Conservation (phyloP, 53 echinoderm and acorn worm genomes). For the Stichopus horrens region DNA sequence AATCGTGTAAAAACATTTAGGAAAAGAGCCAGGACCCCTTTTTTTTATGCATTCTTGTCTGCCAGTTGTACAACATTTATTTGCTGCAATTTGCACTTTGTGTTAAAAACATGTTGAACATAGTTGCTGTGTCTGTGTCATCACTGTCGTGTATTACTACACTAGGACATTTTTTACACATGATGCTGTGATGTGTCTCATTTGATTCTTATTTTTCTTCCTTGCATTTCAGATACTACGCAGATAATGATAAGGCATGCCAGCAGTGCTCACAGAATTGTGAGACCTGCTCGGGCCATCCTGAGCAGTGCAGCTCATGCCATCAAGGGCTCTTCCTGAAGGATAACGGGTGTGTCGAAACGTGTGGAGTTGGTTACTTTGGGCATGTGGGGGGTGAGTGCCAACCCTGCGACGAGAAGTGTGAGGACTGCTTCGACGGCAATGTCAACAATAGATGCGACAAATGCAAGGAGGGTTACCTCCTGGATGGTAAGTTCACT, state of each 20-base stretch:
- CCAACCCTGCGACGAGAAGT: conserved; percentile 60
- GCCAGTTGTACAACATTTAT: no score
- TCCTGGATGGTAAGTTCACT: conserved; percentile 67
- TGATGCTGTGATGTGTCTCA: no score
- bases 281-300: conserved; percentile 52
- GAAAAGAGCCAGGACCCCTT: no score
- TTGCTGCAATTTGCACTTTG: no score
- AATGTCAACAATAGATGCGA: conserved; percentile 58
- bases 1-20: no score
- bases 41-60: no score
- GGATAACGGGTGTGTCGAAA: conserved; percentile 48
- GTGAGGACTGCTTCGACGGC: conserved; percentile 84
- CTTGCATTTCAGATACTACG: conserved; percentile 42
- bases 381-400: conserved; percentile 68
- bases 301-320: conserved; percentile 66
- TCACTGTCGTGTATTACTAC: no score
- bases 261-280: conserved; percentile 69
- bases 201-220: background rate
- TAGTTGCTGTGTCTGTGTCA: no score
- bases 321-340: conserved; percentile 60
- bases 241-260: conserved; percentile 49
- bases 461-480: conserved; percentile 62
- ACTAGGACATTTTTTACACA: no score
- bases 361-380: conserved; percentile 71
- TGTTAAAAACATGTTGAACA: no score